Evolutionary conservation across 2,113 vertebrate genomes (phyloP).

Genomic region (Carassius carassius): DNA sequence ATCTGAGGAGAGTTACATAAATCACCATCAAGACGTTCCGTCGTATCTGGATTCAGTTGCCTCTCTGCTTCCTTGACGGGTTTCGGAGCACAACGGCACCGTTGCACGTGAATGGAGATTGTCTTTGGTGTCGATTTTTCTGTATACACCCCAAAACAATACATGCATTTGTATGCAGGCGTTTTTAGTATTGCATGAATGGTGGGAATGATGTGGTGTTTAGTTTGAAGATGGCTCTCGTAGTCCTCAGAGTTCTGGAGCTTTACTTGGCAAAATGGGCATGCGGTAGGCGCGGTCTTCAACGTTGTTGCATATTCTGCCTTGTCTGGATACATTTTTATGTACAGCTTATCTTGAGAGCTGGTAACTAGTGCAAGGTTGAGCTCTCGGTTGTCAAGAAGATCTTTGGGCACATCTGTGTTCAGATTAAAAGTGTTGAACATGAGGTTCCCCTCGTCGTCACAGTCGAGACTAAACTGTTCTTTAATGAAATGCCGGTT

Average conservation of each 20-base stretch:
- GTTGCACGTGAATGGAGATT: slow-evolving; percentile 84
- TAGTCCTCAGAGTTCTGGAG: slow-evolving; percentile 73
- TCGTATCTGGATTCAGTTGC: slow-evolving; percentile 62
- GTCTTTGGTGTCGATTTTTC: slow-evolving; percentile 83
- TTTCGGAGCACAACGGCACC: slow-evolving; percentile 84
- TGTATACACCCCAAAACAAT: slow-evolving; percentile 86
- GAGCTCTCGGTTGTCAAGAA: slow-evolving; percentile 80
- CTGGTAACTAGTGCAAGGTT: slow-evolving; percentile 81
- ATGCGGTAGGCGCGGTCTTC: slow-evolving; percentile 68
- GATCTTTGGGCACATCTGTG: slow-evolving; percentile 76
- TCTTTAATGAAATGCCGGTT: slow-evolving; percentile 77
- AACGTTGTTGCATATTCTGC: slow-evolving; percentile 39
- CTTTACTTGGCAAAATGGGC: slow-evolving; percentile 80
- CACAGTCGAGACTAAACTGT: slow-evolving; percentile 74
- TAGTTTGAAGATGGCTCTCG: slow-evolving; percentile 80
- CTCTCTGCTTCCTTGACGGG: slow-evolving; percentile 69
- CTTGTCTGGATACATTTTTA: slow-evolving; percentile 79
- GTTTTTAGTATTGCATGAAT: slow-evolving; percentile 84
- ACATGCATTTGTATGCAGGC: slow-evolving; percentile 89
- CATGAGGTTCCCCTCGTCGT: slow-evolving; percentile 76
- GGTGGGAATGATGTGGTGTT: slow-evolving; percentile 84
- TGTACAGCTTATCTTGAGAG: slow-evolving; percentile 75
- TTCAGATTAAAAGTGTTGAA: slow-evolving; percentile 82
- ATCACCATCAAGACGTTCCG: slow-evolving; percentile 27
- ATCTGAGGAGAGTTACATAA: slow-evolving; percentile 1